phyloP scores from a whole-genome alignment of 1,140 invertebrate genomes.

The Venustaconcha ellipsiformis region DNA sequence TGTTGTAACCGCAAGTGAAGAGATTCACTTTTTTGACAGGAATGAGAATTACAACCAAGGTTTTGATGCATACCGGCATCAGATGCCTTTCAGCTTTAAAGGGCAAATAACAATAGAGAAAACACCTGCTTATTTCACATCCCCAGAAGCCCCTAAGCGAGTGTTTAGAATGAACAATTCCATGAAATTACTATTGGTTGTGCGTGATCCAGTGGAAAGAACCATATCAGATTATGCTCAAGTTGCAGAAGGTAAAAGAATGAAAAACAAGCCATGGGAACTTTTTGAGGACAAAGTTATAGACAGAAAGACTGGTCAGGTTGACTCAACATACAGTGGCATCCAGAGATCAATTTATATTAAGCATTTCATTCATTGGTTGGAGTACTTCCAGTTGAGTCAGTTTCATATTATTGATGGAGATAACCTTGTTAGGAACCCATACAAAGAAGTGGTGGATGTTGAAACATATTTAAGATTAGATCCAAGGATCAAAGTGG shows the following conservation, averaged over 20 bases:
- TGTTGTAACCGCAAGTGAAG: slow-evolving; percentile 56
- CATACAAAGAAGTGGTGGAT: slow-evolving; percentile 84
- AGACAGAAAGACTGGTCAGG: slow-evolving; percentile 43
- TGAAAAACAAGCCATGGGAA: slow-evolving; percentile 34
- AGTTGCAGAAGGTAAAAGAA: slow-evolving; percentile 25
- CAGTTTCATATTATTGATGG: slow-evolving; percentile 90
- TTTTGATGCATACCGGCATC: slow-evolving; percentile 68
- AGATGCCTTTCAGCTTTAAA: slow-evolving; percentile 58
- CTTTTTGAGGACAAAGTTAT: slow-evolving; percentile 58
- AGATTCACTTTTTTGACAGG: slow-evolving; percentile 70
- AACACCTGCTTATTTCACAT: slow-evolving; percentile 71
- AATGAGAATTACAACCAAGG: slow-evolving; percentile 66
- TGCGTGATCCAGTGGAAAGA: slow-evolving; percentile 89
- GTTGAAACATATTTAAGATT: slow-evolving; percentile 89
- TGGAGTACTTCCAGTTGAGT: slow-evolving; percentile 81
- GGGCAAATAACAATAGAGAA: slow-evolving; percentile 71
- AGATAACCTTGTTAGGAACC: slow-evolving; percentile 86
- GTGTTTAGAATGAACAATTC: slow-evolving; percentile 88
- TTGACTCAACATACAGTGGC: slow-evolving; percentile 69
- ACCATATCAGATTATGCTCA: slow-evolving; percentile 94
- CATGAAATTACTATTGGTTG: slow-evolving; percentile 88
- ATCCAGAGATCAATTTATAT: slow-evolving; percentile 88
- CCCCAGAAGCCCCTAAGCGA: slow-evolving; percentile 80
- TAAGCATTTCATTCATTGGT: slow-evolving; percentile 84
- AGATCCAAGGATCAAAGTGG: slow-evolving; percentile 83